Percentiles rank a stretch among this genome's conserved stretches.
phyloP scores from a whole-genome alignment of 1,140 invertebrate genomes.

The Rhagoletis pomonella region DNA sequence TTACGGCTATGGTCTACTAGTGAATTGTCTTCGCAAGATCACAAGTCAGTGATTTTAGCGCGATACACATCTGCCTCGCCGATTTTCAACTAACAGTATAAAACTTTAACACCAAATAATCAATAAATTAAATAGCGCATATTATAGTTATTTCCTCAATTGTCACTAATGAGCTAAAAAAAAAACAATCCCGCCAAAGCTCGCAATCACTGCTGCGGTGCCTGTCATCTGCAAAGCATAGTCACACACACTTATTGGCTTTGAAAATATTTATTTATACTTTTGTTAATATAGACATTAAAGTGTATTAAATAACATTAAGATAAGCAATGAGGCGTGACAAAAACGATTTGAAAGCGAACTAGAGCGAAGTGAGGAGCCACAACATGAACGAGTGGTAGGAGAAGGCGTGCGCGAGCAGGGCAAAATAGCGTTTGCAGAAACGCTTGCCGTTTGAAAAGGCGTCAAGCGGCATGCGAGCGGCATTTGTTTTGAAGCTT shows the following conservation, averaged over 20 bases:
- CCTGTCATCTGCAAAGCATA: background rate
- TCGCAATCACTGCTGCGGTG: background rate
- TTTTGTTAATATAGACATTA: slow-evolving; percentile 41
- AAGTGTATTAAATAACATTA: slow-evolving; percentile 46
- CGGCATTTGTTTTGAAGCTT: slow-evolving; percentile 52
- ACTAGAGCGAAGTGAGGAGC: background rate
- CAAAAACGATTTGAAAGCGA: slow-evolving; percentile 29
- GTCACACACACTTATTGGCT: background rate
- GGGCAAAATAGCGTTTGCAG: background rate
- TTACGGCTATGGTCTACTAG: too few relatives aligned
- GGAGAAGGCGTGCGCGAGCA: background rate
- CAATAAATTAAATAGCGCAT: too few relatives aligned
- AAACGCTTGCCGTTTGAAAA: background rate
- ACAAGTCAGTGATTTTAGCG: too few relatives aligned
- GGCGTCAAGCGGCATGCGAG: slow-evolving; percentile 13
- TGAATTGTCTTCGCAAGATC: too few relatives aligned
- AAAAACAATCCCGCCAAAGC: background rate
- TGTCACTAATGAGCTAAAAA: background rate
- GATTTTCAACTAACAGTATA: too few relatives aligned
- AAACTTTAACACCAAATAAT: too few relatives aligned
- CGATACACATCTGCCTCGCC: too few relatives aligned
- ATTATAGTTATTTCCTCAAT: background rate
- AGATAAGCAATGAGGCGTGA: slow-evolving; percentile 38
- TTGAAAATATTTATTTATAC: slow-evolving; percentile 32
- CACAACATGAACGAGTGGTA: too few relatives aligned